Conservation (phyloP, 2,888 invertebrate genomes). For the Dicranocentrus wangi region DNA sequence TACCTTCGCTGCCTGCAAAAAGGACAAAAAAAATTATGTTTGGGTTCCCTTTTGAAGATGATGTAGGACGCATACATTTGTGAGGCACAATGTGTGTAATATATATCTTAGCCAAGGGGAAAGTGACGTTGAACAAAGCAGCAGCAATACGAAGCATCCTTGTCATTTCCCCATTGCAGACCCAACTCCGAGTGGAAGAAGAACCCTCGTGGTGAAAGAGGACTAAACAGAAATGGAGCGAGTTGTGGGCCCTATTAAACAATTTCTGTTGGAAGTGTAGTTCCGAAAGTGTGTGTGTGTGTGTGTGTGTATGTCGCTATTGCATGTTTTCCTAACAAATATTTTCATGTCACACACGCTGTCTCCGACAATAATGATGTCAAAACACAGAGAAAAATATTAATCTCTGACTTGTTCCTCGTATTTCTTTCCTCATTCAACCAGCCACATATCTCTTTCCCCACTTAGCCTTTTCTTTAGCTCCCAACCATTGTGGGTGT, state of each 20-base stretch:
- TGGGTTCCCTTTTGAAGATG: too few species aligned
- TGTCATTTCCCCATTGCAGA: background rate
- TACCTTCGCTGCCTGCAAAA: too few species aligned
- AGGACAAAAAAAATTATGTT: background rate
- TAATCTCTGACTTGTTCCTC: constrained; percentile 63
- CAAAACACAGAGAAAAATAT: constrained; percentile 64
- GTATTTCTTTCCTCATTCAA: constrained; percentile 51
- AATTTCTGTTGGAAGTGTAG: background rate
- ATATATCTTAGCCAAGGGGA: background rate
- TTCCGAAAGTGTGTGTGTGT: background rate
- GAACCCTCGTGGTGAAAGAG: constrained; percentile 13
- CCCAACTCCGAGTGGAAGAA: too few species aligned
- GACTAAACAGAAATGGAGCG: background rate
- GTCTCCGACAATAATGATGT: constrained; percentile 66
- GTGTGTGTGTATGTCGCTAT: constrained; percentile 35
- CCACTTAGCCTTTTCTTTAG: constrained; percentile 32
- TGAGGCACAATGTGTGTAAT: too few species aligned
- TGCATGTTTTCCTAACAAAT: constrained; percentile 59
- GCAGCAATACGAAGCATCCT: background rate
- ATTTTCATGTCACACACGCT: constrained; percentile 64
- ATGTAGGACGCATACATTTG: too few species aligned
- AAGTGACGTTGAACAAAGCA: background rate
- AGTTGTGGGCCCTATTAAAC: background rate
- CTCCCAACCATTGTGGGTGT: background rate
- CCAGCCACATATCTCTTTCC: constrained; percentile 47